Base-by-base conservation (phyloP, 2,113 vertebrate genomes). In the Capricornis sumatraensis region DNA sequence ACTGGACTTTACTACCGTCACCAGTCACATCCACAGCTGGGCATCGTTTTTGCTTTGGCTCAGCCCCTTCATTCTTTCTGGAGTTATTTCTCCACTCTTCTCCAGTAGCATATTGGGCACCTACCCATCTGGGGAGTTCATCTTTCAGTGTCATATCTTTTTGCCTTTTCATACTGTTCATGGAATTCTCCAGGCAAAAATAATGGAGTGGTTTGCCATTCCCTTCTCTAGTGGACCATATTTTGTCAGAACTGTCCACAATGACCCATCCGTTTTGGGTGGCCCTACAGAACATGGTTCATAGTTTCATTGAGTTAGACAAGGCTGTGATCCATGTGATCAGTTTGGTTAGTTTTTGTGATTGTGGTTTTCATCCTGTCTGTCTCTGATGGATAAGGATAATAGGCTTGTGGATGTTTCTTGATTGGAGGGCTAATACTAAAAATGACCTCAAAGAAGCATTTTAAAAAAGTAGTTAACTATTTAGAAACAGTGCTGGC, bases 251-350 rank as follows among this genome's bases (percentile, higher is more conserved):
- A 71, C 10, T 71, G 9, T 71, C n/a, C 64, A 40, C 67, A 40
- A 40, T 40, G n/a, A 71, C 10, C n/a, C 67, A 40, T 40, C 67
- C 0, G 0, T 71, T 5, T 71, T 71, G 10, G 67, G 19, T 71
- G n/a, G n/a, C 67, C n/a, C n/a, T 40, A 71, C n/a, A 71, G 0
- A 0, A 10, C 67, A 40, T 12, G 19, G n/a, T 2, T 71, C n/a
- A 71, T 40, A 71, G n/a, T 40, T 74, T 74, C n/a, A 12, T 23
- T 40, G 67, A 40, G 67, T 74, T 40, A 74, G 67, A 74, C n/a
- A 74, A 40, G 19, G 10, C 67, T 74, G 67, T 74, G 67, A 23
- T 40, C 67, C 67, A 74, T 74, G n/a, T 40, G 67, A 74, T 74
- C 67, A 74, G 67, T 40, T 40, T 40, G 19, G n/a, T 71, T 71